These are phyloP conservation scores for Daphoenositta chrysoptera DNA, from an alignment of 2,113 vertebrate genomes.

Conservation along the genomic window DNA sequence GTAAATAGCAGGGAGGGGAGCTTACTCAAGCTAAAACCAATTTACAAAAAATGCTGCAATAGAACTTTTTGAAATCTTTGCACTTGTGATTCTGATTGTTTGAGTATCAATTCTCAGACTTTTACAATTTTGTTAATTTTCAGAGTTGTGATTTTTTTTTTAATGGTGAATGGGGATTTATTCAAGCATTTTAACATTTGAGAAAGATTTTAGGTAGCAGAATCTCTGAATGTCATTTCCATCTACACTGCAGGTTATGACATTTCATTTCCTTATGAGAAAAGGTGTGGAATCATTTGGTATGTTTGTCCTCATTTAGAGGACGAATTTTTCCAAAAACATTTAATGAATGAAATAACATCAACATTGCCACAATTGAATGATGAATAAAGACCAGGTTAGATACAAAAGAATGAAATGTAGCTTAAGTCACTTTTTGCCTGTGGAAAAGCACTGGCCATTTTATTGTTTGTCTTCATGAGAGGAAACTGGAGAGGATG, in stretches of 20 bases:
- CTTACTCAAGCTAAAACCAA: background rate
- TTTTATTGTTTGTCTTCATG: background rate
- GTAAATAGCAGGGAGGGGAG: background rate
- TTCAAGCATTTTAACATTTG: background rate
- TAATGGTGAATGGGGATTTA: background rate
- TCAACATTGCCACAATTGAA: background rate
- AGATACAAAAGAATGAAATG: background rate
- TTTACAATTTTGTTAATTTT: background rate
- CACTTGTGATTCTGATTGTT: background rate
- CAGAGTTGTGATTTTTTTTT: background rate
- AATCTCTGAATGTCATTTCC: background rate
- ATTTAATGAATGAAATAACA: background rate
- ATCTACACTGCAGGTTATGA: background rate
- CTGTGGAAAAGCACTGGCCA: background rate
- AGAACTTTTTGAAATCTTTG: background rate
- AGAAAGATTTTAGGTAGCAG: background rate
- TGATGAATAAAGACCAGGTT: background rate
- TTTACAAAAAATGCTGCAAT: rapidly evolving
- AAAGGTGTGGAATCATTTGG: background rate
- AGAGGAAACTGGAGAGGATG: background rate
- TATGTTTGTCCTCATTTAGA: background rate
- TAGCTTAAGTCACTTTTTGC: background rate
- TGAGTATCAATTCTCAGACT: background rate
- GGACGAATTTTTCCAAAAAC: background rate
- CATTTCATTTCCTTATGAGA: background rate